phyloP scores from a whole-genome alignment of 2,113 vertebrate species.

The Rallus limicola region DNA sequence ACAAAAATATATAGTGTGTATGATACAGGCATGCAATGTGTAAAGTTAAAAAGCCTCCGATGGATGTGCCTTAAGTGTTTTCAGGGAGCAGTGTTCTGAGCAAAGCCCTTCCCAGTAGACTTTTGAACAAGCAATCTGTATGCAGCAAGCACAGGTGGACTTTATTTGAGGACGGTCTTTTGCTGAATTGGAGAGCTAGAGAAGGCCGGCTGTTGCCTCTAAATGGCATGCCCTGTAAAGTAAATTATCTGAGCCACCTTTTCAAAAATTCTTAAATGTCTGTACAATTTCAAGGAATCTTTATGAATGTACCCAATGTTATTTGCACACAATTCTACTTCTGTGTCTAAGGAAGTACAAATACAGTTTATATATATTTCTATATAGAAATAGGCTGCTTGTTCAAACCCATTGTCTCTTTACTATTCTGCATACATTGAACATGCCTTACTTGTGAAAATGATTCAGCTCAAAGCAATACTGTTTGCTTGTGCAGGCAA shows the following conservation, averaged over 20 bases:
- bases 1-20: not conserved
- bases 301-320: not conserved
- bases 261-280: not conserved
- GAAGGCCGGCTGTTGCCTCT: not conserved
- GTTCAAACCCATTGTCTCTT: not conserved
- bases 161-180: not conserved
- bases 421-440: rapidly evolving
- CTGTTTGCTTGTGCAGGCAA: not conserved
- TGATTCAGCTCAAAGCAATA: not conserved
- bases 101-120: not conserved
- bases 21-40: not conserved
- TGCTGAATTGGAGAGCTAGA: not conserved
- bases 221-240: not conserved
- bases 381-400: not conserved
- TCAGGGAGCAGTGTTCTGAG: not conserved
- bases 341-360: not conserved
- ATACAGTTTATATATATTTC: not conserved
- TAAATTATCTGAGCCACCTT: not conserved
- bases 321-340: not conserved
- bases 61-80: constrained; percentile 35
- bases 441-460: not conserved
- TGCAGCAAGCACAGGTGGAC: not conserved
- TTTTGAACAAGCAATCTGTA: not conserved
- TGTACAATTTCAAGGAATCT: not conserved
- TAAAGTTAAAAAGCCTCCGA: not conserved